Evolutionary conservation across 2,888 invertebrate genomes (phyloP).

Genomic region (Nezara viridula): DNA sequence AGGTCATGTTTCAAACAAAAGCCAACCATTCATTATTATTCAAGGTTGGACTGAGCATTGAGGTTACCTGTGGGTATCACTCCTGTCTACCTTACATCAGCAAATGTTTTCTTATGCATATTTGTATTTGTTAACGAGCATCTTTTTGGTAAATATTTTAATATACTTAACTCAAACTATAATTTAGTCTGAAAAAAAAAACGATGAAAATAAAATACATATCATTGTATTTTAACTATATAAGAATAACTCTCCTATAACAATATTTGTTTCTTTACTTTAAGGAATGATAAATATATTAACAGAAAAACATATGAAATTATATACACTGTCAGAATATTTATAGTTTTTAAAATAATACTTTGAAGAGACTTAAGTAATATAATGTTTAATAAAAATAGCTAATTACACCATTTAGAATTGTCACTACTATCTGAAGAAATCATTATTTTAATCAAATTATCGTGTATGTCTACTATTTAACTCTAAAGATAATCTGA

Average conservation of each 20-base stretch:
- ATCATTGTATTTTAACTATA: background rate
- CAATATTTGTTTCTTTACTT: background rate
- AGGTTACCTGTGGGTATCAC: background rate
- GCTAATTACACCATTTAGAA: background rate
- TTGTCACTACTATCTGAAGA: background rate
- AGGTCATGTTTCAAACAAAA: slow-evolving; percentile 6
- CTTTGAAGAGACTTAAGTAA: background rate
- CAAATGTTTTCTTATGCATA: background rate
- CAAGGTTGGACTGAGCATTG: slow-evolving; percentile 23
- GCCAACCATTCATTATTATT: slow-evolving; percentile 41
- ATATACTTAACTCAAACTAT: background rate
- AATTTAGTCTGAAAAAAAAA: background rate
- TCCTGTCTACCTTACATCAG: background rate
- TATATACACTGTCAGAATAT: too few relatives aligned
- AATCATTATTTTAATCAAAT: background rate
- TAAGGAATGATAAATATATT: too few relatives aligned
- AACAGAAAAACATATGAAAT: too few relatives aligned
- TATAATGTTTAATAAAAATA: background rate
- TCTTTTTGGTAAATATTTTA: slow-evolving; percentile 18
- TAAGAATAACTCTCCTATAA: background rate
- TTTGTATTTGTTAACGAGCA: slow-evolving; percentile 47
- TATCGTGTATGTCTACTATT: background rate
- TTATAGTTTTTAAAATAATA: too few relatives aligned
- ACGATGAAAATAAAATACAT: background rate
- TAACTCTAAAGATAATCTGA: background rate